Evolutionary conservation across 2,888 invertebrate genomes (phyloP).

Genomic region (Masnerella sp.): DNA sequence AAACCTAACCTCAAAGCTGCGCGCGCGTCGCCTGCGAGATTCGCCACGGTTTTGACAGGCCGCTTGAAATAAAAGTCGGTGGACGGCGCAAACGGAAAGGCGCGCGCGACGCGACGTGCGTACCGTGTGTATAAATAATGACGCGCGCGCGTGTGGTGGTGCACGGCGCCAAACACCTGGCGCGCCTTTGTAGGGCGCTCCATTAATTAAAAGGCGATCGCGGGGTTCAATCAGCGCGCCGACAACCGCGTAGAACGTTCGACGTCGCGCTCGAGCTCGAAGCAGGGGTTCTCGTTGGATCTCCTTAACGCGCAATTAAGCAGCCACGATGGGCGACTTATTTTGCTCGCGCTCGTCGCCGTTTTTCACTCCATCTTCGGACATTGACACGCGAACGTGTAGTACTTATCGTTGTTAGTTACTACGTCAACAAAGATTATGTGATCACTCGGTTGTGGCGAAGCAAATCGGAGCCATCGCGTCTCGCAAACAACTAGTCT

Average conservation of each 20-base stretch:
- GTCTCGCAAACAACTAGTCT: constrained; percentile 8
- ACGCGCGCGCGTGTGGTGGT: constrained; percentile 19
- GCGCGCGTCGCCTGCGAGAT: constrained; percentile 16
- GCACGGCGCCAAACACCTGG: constrained; percentile 56
- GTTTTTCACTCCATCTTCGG: constrained; percentile 48
- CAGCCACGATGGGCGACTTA: constrained; percentile 29
- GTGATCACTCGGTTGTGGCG: constrained; percentile 54
- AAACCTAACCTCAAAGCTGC: constrained; percentile 17
- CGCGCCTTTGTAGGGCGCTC: constrained; percentile 56
- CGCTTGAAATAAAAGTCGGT: no score
- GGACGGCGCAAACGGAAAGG: constrained; percentile 14
- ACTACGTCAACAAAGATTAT: constrained; percentile 55
- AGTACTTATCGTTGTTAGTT: constrained; percentile 48
- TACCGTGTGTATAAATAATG: constrained; percentile 40
- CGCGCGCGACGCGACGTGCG: constrained; percentile 1
- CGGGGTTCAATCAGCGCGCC: constrained; percentile 45
- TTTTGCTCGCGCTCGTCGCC: constrained; percentile 21
- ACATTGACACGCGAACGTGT: constrained; percentile 51
- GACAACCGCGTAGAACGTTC: constrained; percentile 24
- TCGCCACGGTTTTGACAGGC: constrained; percentile 15
- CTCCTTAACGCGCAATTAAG: constrained; percentile 29
- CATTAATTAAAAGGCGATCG: constrained; percentile 58
- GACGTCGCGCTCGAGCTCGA: neutral
- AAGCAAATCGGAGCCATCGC: constrained; percentile 52
- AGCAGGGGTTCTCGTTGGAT: constrained; percentile 3